A percentile compares a stretch with the other conserved stretches of the same genome.
Evolutionary conservation across 2,888 invertebrate genomes (phyloP).

Genomic region (Drosophila ustulata): DNA sequence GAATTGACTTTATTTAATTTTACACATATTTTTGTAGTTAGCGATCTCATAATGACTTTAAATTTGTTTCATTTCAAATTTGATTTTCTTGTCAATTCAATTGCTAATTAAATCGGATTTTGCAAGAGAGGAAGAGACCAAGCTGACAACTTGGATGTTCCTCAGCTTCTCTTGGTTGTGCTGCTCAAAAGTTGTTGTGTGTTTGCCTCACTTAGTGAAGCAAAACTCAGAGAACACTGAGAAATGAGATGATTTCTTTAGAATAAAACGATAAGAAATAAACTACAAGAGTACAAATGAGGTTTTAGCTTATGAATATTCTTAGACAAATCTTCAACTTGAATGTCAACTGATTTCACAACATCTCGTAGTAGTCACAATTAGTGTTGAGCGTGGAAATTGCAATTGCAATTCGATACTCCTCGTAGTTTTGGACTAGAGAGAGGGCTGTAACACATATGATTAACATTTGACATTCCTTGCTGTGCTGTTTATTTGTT

Average conservation of each 20-base stretch:
- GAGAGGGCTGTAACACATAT: conserved; percentile 34
- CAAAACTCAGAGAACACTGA: not conserved
- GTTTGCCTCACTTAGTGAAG: not conserved
- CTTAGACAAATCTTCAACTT: too few species aligned
- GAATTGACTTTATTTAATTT: conserved; percentile 1
- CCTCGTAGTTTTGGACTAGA: conserved; percentile 7
- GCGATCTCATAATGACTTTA: not conserved
- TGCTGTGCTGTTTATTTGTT: conserved; percentile 19
- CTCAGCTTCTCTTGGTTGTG: too few species aligned
- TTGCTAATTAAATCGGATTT: not conserved
- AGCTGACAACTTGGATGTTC: too few species aligned
- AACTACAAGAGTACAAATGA: too few species aligned
- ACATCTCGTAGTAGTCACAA: not conserved
- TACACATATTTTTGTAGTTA: not conserved
- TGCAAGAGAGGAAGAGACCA: too few species aligned
- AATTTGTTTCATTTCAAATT: conserved; percentile 1
- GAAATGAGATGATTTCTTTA: too few species aligned
- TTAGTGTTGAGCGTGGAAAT: conserved; percentile 7
- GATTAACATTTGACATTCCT: conserved; percentile 61
- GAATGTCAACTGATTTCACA: not conserved
- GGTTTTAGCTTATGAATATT: too few species aligned
- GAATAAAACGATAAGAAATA: too few species aligned
- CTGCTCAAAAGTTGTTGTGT: not conserved
- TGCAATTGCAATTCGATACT: conserved; percentile 2
- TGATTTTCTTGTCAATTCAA: not conserved